Evolutionary conservation across 2,113 vertebrate genomes (phyloP).

Genomic region (Sander lucioperca): DNA sequence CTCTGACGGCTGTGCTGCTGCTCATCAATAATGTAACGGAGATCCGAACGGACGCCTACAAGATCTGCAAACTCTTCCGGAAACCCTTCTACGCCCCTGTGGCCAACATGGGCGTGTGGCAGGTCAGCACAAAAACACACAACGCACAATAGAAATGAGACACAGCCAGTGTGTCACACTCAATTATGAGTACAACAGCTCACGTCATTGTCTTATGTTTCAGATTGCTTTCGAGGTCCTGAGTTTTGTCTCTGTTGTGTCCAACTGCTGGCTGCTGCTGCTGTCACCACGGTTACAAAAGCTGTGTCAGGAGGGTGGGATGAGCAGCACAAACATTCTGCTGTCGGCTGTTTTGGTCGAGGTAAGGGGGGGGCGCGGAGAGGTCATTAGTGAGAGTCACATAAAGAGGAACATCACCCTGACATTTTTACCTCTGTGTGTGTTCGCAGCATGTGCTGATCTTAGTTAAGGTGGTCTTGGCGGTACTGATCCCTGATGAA

Average conservation of each 20-base stretch:
- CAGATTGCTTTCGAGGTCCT: slow-evolving; percentile 86
- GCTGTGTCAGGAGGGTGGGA: slow-evolving; percentile 63
- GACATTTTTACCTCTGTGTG: neutral
- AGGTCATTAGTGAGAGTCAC: neutral
- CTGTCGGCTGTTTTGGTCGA: slow-evolving; percentile 80
- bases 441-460: slow-evolving; percentile 83
- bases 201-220: neutral
- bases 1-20: slow-evolving; percentile 83
- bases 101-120: slow-evolving; percentile 85
- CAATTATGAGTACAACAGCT: neutral
- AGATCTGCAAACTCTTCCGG: slow-evolving; percentile 86
- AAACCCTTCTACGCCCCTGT: slow-evolving; percentile 84
- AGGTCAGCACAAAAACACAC: slow-evolving; percentile 72
- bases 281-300: slow-evolving; percentile 81
- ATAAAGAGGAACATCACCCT: neutral
- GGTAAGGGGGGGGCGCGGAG: slow-evolving; percentile 61
- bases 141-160: neutral
- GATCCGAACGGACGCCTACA: slow-evolving; percentile 86
- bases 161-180: neutral
- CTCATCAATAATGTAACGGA: slow-evolving; percentile 87
- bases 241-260: slow-evolving; percentile 84
- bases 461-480: slow-evolving; percentile 80
- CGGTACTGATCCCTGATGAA: slow-evolving; percentile 85
- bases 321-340: slow-evolving; percentile 72
- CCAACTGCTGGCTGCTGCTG: slow-evolving; percentile 88